A percentile compares a stretch with the other conserved stretches of the same genome.
These are phyloP conservation scores for Thymelicus acteon DNA, from an alignment of 2,888 invertebrate species.

Conservation along the genomic window DNA sequence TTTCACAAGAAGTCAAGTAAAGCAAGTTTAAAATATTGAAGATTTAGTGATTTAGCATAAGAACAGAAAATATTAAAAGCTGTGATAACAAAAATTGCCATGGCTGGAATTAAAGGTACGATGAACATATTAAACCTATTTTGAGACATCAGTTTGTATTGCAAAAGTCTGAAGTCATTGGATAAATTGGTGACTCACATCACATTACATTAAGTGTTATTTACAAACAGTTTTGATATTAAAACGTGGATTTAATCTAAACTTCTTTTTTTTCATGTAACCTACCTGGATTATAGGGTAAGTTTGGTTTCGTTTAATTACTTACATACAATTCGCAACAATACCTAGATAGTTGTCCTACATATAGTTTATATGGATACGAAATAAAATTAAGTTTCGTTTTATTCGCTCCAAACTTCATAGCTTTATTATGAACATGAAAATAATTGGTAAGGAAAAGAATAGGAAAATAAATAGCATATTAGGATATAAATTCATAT, in stretches of 20 bases:
- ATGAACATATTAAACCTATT: background rate
- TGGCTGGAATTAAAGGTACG: constrained; percentile 82
- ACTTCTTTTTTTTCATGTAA: constrained; percentile 39
- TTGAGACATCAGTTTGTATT: background rate
- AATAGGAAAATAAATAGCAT: too few species aligned
- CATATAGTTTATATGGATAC: too few species aligned
- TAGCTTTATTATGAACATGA: too few species aligned
- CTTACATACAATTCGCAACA: background rate
- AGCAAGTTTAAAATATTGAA: background rate
- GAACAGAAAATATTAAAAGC: background rate
- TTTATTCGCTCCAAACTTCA: too few species aligned
- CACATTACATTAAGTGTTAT: constrained; percentile 48
- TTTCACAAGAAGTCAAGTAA: background rate
- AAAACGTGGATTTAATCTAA: constrained; percentile 27
- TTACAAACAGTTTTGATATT: constrained; percentile 61
- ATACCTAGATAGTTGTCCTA: too few species aligned
- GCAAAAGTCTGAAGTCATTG: constrained; percentile 1
- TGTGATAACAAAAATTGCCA: constrained; percentile 47
- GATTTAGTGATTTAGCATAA: background rate
- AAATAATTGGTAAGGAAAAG: too few species aligned
- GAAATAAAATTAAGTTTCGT: background rate
- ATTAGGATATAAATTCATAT: too few species aligned
- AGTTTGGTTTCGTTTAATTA: constrained; percentile 7
- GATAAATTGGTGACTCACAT: constrained; percentile 3
- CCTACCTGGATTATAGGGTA: constrained; percentile 22